Evolutionary conservation across 1,140 invertebrate species (phyloP).

Genomic region (Drosophila hydei): DNA sequence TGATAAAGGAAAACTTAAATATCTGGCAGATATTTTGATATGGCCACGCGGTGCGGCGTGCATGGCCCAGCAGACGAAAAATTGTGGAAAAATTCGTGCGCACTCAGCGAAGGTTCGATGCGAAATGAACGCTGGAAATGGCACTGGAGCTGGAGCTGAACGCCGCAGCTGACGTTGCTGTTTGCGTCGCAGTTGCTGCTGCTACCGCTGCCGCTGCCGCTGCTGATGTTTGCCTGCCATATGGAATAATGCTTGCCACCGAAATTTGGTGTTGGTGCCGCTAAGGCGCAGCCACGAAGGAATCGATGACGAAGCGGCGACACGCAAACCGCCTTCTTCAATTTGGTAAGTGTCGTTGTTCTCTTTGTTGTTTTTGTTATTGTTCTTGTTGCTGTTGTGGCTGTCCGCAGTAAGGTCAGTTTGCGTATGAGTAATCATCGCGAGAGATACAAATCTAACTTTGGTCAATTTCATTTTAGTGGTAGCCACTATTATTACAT

Average conservation of each 20-base stretch:
- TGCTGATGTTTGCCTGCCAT: conserved; percentile 29
- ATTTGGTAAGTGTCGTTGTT: conserved; percentile 75
- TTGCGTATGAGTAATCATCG: conserved; percentile 77
- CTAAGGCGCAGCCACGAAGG: conserved; percentile 45
- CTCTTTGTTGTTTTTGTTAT: conserved; percentile 16
- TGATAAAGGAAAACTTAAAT: conserved; percentile 14
- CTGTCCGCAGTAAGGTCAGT: conserved; percentile 42
- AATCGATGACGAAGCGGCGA: conserved; percentile 73
- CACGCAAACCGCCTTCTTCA: conserved; percentile 63
- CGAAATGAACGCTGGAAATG: conserved; percentile 38
- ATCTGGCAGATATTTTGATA: not conserved
- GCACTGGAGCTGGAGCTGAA: not conserved
- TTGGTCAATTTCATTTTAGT: conserved; percentile 66
- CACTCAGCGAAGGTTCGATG: conserved; percentile 37
- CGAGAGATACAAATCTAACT: conserved; percentile 77
- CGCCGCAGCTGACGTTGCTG: not conserved
- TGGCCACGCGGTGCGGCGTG: not conserved
- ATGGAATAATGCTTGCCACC: conserved; percentile 27
- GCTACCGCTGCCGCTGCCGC: conserved; percentile 6
- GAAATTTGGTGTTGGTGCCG: conserved; percentile 26
- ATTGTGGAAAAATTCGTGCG: conserved; percentile 15
- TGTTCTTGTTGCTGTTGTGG: conserved; percentile 16
- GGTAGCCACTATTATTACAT: conserved; percentile 66
- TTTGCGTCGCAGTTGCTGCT: conserved; percentile 11
- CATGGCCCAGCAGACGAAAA: conserved; percentile 8